Base-by-base conservation (phyloP, 2,113 vertebrate genomes). In the Nematolebias whitei region DNA sequence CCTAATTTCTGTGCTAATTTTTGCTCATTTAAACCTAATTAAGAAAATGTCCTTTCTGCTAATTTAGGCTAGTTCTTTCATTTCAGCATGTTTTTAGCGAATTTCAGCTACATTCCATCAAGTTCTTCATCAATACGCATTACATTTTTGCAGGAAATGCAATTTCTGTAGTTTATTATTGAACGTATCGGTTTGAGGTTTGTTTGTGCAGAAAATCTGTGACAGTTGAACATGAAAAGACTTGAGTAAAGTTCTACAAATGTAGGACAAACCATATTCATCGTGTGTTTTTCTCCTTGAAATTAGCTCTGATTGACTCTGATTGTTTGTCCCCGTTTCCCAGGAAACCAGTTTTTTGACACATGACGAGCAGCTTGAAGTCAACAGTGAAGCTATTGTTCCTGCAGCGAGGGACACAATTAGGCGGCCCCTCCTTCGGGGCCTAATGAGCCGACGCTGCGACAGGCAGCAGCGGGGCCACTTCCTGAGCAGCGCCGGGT, bases 321-420 rank as follows among this genome's bases (percentile, higher is more conserved):
- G 79, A 78, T 71, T 69, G 65, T 72, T 43, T 8, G 12, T 63
- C 29, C 24, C 47, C 54, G 55, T 79, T 84, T 49, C 48, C 76
- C 12, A n/a, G 35, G 64, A 70, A 74, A 73, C 66, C 64, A 76
- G 55, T 41, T 60, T 75, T 69, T 78, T 78, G 70, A 82, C 87
- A 81, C 82, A 86, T 86, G 79, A 90, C 82, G 76, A 84, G 76
- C 75, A 80, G 83, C 79, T 83, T 79, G 83, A 82, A 84, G 63
- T 68, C 82, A 61, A 88, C 85, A 90, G 84, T 85, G 86, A 64
- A 60, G 76, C 84, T 91, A 85, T 90, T 92, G 89, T 90, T 91
- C 74, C 86, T 89, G 84, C 64, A 76, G 74, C 74, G 66, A 68
- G 82, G 78, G 91, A 88, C 84, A 88, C 88, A 84, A 88, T 89